Conservation (phyloP, 1,140 invertebrate genomes). For the Drosophila orosa region DNA sequence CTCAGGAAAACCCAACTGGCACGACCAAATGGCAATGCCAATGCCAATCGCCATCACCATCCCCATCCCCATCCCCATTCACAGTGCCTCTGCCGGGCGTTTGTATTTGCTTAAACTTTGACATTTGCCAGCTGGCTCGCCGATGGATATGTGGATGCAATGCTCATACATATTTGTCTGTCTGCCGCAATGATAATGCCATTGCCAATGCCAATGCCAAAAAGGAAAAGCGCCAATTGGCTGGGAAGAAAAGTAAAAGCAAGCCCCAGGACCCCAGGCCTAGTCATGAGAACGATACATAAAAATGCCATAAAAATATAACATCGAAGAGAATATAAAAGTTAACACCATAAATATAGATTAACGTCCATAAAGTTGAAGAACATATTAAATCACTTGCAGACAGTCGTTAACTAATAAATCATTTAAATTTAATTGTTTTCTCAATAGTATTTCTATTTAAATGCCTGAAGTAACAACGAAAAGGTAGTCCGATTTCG, state of each 20-base stretch:
- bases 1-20: conserved; percentile 53
- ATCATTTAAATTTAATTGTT: not conserved
- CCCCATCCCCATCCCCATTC: conserved; percentile 27
- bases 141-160: conserved; percentile 41
- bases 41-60: conserved; percentile 36
- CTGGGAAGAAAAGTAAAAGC: conserved; percentile 53
- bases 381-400: not conserved
- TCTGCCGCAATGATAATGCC: conserved; percentile 42
- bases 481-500: not conserved
- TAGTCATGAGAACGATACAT: conserved; percentile 7
- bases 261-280: conserved; percentile 9
- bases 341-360: not conserved
- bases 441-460: not conserved
- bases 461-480: not conserved
- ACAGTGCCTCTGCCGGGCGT: conserved; percentile 38
- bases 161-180: conserved; percentile 46
- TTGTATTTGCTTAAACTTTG: conserved; percentile 80
- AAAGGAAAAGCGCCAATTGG: conserved; percentile 66
- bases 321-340: conserved; percentile 13
- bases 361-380: not conserved
- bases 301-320: not conserved
- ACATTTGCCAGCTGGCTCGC: conserved; percentile 71
- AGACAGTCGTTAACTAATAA: not conserved
- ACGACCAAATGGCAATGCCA: conserved; percentile 58
- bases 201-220: conserved; percentile 38